Evolutionary conservation across 1,140 invertebrate genomes (phyloP).

Genomic region (Ostrea denselamellosa): DNA sequence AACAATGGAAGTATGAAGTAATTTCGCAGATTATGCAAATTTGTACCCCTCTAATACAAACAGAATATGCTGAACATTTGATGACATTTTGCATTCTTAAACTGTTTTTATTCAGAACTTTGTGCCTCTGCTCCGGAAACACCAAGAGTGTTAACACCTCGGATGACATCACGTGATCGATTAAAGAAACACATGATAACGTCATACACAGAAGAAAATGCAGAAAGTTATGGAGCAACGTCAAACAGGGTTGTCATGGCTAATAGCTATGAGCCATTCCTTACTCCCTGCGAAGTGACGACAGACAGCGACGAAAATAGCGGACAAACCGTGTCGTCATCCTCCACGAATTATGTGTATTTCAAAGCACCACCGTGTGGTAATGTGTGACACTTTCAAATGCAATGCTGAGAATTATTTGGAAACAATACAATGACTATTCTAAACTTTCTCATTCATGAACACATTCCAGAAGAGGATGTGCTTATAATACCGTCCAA

Average conservation of each 20-base stretch:
- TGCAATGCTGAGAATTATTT: too few relatives aligned
- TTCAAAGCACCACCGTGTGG: slow-evolving; percentile 16
- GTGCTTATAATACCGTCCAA: neutral
- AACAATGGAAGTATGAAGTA: too few relatives aligned
- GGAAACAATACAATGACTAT: neutral
- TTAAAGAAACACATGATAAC: slow-evolving; percentile 41
- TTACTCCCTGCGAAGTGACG: neutral
- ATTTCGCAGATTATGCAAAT: too few relatives aligned
- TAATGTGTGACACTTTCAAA: slow-evolving; percentile 1
- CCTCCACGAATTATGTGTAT: slow-evolving; percentile 36
- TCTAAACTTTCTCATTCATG: neutral
- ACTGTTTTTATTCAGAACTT: neutral
- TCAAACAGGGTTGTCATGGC: neutral
- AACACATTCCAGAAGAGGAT: neutral
- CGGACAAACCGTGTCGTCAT: slow-evolving; percentile 33
- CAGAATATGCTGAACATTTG: too few relatives aligned
- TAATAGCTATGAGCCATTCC: neutral
- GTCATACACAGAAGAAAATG: slow-evolving; percentile 33
- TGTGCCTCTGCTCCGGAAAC: slow-evolving; percentile 31
- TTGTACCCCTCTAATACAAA: too few relatives aligned
- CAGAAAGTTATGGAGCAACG: slow-evolving; percentile 5
- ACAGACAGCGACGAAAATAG: slow-evolving; percentile 20
- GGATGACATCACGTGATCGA: slow-evolving; percentile 38
- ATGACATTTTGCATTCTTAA: neutral
- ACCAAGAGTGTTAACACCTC: neutral